Evolutionary conservation across 2,797 vertebrate species (phyloP).

Genomic region (Rhinoraja longicauda): DNA sequence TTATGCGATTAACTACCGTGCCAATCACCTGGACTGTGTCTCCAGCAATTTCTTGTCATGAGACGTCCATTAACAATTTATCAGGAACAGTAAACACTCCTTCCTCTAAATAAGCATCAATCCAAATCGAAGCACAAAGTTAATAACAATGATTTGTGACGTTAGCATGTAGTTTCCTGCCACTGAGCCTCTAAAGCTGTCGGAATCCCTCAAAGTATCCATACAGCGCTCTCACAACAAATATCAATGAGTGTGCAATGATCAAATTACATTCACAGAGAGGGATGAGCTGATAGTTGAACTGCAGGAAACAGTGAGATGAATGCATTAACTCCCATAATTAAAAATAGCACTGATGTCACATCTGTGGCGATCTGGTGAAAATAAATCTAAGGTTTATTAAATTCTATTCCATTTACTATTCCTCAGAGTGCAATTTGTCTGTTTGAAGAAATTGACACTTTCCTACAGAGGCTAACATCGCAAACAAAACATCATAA

Average conservation of each 20-base stretch:
- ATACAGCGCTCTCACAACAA: neutral
- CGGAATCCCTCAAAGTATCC: neutral
- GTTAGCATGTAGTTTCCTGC: neutral
- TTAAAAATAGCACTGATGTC: slow-evolving; percentile 21
- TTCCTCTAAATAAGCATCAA: neutral
- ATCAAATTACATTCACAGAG: neutral
- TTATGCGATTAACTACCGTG: neutral
- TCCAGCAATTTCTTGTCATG: slow-evolving; percentile 23
- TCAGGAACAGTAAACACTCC: neutral
- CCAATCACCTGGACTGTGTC: slow-evolving; percentile 33
- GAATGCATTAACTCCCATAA: neutral
- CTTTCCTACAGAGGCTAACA: neutral
- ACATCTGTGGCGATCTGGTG: slow-evolving; percentile 11
- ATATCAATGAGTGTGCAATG: neutral
- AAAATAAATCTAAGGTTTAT: slow-evolving; percentile 23
- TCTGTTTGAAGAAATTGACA: neutral
- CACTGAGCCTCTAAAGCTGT: neutral
- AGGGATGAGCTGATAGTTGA: neutral
- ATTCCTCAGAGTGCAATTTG: slow-evolving; percentile 10
- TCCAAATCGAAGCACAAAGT: neutral
- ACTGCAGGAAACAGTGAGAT: slow-evolving; percentile 22
- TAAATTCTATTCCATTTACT: slow-evolving; percentile 23
- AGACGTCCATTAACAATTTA: slow-evolving; percentile 6
- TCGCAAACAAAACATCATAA: neutral
- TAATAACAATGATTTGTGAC: neutral